Conservation (phyloP, 2,797 vertebrate species). For the Rhinoraja longicauda region DNA sequence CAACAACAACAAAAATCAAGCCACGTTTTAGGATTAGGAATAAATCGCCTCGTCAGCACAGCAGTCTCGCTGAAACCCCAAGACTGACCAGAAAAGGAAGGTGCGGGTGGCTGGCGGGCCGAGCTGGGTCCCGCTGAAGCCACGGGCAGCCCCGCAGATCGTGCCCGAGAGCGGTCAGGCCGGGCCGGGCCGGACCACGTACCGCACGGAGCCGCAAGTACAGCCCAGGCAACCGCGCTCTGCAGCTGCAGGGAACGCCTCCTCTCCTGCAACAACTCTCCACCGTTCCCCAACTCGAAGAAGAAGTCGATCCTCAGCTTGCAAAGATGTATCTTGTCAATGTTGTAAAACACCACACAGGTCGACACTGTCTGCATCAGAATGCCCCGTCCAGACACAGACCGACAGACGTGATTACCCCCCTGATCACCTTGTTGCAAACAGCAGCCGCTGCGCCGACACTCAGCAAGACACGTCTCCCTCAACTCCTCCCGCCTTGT, state of each 20-base stretch:
- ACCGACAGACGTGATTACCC: background rate
- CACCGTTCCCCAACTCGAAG: background rate
- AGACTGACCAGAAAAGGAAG: background rate
- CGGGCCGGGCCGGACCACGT: background rate
- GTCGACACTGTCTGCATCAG: background rate
- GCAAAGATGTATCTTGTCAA: background rate
- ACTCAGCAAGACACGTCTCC: background rate
- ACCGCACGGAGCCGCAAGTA: background rate
- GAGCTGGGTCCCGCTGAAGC: background rate
- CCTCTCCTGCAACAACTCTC: background rate
- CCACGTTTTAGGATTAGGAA: background rate
- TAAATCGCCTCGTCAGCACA: background rate
- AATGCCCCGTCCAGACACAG: background rate
- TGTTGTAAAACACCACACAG: background rate
- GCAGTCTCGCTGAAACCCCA: background rate
- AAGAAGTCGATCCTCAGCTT: background rate
- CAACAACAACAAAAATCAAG: background rate
- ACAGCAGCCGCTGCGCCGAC: background rate
- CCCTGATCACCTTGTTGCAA: slow-evolving; percentile 19
- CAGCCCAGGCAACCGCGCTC: background rate
- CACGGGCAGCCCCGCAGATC: too few relatives aligned
- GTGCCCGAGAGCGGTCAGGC: too few relatives aligned
- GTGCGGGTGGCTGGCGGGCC: background rate
- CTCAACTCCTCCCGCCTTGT: background rate
- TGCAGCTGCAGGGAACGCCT: background rate